phyloP scores from a whole-genome alignment of 2,888 invertebrate genomes.

The Cremastobaeus sp. region DNA sequence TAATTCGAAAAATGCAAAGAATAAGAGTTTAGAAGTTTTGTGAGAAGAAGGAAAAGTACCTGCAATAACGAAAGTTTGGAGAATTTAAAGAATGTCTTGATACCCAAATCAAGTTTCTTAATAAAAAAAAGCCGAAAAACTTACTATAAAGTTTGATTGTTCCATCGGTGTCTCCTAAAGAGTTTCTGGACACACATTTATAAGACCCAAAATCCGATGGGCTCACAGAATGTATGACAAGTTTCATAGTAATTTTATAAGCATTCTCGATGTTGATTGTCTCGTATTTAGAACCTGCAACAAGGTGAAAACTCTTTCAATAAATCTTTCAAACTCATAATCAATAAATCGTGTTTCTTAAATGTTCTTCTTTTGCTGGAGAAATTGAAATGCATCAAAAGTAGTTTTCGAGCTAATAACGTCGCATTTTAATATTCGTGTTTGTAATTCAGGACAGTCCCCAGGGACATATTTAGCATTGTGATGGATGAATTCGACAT shows the following conservation, averaged over 20 bases:
- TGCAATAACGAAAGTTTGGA: no score
- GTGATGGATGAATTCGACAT: slow-evolving; percentile 52
- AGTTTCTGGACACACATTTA: slow-evolving; percentile 80
- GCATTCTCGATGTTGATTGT: slow-evolving; percentile 78
- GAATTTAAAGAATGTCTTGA: no score
- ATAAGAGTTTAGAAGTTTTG: no score
- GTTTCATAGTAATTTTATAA: slow-evolving; percentile 80
- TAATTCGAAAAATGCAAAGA: no score
- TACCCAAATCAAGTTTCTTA: no score
- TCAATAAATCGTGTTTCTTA: no score
- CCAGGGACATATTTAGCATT: slow-evolving; percentile 49
- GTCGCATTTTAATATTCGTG: slow-evolving; percentile 35
- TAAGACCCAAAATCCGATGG: slow-evolving; percentile 79
- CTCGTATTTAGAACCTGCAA: slow-evolving; percentile 78
- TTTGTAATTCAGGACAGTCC: slow-evolving; percentile 41
- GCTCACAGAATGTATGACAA: slow-evolving; percentile 79
- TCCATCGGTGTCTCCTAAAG: slow-evolving; percentile 80
- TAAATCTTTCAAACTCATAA: no score
- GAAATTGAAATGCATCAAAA: slow-evolving; percentile 31
- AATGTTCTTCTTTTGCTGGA: no score
- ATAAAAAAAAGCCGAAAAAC: slow-evolving; percentile 57
- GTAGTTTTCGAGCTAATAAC: slow-evolving; percentile 34
- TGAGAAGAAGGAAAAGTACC: no score
- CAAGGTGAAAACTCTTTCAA: no score
- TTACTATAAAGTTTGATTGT: slow-evolving; percentile 80